Conservation (phyloP, 2,113 vertebrate genomes). For the Erpornis zantholeuca region DNA sequence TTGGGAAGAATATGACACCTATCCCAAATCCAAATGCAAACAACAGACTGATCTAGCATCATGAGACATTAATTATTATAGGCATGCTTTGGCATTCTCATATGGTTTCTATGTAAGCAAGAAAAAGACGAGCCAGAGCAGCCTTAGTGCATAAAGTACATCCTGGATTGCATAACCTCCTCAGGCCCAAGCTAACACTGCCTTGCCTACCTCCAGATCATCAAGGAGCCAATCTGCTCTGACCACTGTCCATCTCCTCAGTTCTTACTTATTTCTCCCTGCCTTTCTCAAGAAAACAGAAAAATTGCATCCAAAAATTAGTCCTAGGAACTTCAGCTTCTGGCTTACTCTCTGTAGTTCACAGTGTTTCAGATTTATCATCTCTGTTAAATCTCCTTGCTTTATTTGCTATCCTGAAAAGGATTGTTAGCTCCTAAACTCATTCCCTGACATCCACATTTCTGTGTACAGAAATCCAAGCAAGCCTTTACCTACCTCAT, state of each 20-base stretch:
- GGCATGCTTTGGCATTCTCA: not conserved
- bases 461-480: not conserved
- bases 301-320: not conserved
- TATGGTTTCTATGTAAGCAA: not conserved
- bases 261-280: not conserved
- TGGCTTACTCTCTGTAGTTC: not conserved
- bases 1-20: not conserved
- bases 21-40: not conserved
- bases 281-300: not conserved
- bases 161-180: not conserved
- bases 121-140: not conserved
- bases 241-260: not conserved
- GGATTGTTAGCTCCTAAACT: not conserved
- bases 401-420: not conserved
- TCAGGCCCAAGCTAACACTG: not conserved
- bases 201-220: not conserved
- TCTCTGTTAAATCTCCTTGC: not conserved
- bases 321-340: not conserved
- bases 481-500: not conserved
- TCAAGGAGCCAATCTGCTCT: not conserved
- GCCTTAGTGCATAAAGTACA: not conserved
- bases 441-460: not conserved
- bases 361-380: not conserved
- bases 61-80: not conserved
- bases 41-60: not conserved